Evolutionary conservation across 2,888 invertebrate genomes (phyloP).

Genomic region (Neoascia interrupta): DNA sequence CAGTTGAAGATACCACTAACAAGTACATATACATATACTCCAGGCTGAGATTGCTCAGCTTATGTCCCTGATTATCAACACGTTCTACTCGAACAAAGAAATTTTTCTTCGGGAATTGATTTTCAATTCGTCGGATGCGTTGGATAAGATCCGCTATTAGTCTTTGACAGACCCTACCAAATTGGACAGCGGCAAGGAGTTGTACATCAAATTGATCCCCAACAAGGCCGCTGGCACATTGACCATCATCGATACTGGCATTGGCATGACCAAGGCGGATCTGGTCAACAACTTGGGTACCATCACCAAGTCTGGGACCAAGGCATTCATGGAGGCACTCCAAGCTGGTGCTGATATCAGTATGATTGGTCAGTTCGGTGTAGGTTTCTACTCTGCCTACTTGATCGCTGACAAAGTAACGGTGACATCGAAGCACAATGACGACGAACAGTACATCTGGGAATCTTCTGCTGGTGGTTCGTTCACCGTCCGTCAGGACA

Average conservation of each 20-base stretch:
- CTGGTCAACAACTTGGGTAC: slow-evolving; percentile 97
- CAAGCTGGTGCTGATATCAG: slow-evolving; percentile 98
- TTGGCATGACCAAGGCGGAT: slow-evolving; percentile 99
- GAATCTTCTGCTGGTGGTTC: slow-evolving; percentile 98
- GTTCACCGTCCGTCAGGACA: slow-evolving; percentile 90
- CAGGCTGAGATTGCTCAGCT: slow-evolving; percentile 99
- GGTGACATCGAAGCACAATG: slow-evolving; percentile 95
- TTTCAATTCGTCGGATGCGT: slow-evolving; percentile 95
- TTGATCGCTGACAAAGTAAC: slow-evolving; percentile 94
- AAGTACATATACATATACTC: no score
- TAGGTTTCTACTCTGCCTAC: slow-evolving; percentile 98
- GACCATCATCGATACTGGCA: slow-evolving; percentile 94
- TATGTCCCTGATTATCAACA: slow-evolving; percentile 99
- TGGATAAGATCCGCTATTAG: slow-evolving; percentile 95
- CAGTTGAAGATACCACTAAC: no score
- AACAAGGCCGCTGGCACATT: slow-evolving; percentile 95
- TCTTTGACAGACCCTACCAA: slow-evolving; percentile 95
- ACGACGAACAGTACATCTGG: slow-evolving; percentile 97
- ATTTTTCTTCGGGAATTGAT: slow-evolving; percentile 98
- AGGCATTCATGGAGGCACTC: slow-evolving; percentile 99
- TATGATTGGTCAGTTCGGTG: slow-evolving; percentile 99
- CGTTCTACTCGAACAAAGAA: slow-evolving; percentile 99
- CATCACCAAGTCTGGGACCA: slow-evolving; percentile 98
- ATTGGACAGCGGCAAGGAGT: slow-evolving; percentile 93
- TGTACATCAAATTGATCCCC: slow-evolving; percentile 96